Evolutionary conservation across 1,140 invertebrate genomes (phyloP).

Genomic region (Ceratina japonica): DNA sequence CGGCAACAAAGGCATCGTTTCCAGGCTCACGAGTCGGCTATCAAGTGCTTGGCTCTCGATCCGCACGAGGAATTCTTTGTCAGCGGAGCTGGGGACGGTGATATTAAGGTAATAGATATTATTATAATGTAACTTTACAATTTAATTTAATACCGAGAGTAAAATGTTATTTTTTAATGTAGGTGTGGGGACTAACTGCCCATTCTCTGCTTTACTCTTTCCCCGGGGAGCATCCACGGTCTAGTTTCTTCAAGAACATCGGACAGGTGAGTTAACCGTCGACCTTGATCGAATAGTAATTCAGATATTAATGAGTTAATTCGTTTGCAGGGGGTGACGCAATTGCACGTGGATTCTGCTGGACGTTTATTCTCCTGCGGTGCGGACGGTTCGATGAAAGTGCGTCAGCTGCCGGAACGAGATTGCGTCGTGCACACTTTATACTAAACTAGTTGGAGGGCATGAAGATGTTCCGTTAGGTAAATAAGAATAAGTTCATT

Average conservation of each 20-base stretch:
- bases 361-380: constrained; percentile 97
- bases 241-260: constrained; percentile 97
- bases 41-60: constrained; percentile 97
- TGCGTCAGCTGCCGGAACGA: constrained; percentile 91
- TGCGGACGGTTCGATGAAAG: constrained; percentile 99
- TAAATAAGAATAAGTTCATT: neutral
- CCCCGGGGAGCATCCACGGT: constrained; percentile 94
- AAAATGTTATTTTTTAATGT: neutral
- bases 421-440: constrained; percentile 79
- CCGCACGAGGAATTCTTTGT: constrained; percentile 97
- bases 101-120: constrained; percentile 99
- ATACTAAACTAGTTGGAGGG: constrained; percentile 67
- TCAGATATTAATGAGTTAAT: too few species aligned
- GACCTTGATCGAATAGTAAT: too few species aligned
- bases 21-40: constrained; percentile 94
- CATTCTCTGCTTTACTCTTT: constrained; percentile 93
- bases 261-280: constrained; percentile 84
- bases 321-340: constrained; percentile 89
- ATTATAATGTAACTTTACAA: too few species aligned
- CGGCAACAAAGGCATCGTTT: constrained; percentile 93
- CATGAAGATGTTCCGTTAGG: neutral
- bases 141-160: too few species aligned
- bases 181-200: constrained; percentile 95
- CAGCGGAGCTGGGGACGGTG: constrained; percentile 98
- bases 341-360: constrained; percentile 92